These are phyloP conservation scores for Physella acuta DNA, from an alignment of 1,140 invertebrate species.

Conservation along the genomic window DNA sequence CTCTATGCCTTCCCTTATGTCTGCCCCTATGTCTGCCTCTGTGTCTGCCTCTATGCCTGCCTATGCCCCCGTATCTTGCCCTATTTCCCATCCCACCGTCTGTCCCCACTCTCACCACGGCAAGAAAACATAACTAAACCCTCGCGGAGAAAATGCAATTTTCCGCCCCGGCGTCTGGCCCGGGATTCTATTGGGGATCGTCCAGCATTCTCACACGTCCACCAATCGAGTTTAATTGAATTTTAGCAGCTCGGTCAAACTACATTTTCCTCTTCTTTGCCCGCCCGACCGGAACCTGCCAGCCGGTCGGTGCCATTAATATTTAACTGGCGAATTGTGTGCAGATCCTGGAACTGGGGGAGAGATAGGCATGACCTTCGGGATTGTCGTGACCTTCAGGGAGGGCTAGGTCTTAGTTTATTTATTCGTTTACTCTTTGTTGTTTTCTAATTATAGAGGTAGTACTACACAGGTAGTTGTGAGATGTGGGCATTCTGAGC, in stretches of 20 bases:
- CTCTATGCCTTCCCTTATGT: too few species aligned
- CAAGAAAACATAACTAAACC: neutral
- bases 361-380: neutral
- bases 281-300: neutral
- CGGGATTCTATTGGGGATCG: neutral
- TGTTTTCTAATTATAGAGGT: too few species aligned
- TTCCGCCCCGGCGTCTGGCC: neutral
- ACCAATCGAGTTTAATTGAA: slow-evolving; percentile 13
- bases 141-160: neutral
- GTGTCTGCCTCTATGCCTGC: too few species aligned
- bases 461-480: too few species aligned
- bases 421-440: too few species aligned
- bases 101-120: too few species aligned
- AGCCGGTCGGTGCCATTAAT: slow-evolving; percentile 3
- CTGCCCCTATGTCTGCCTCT: too few species aligned
- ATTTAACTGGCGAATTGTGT: slow-evolving; percentile 7
- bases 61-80: too few species aligned
- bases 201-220: slow-evolving; percentile 11
- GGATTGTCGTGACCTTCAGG: neutral
- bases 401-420: neutral
- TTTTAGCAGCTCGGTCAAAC: slow-evolving; percentile 15
- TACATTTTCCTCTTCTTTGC: slow-evolving; percentile 7
- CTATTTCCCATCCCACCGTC: too few species aligned
- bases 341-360: too few species aligned
- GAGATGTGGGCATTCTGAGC: too few species aligned